Base-by-base conservation (phyloP, 2,797 vertebrate species). In the Sebastes steindachneri region DNA sequence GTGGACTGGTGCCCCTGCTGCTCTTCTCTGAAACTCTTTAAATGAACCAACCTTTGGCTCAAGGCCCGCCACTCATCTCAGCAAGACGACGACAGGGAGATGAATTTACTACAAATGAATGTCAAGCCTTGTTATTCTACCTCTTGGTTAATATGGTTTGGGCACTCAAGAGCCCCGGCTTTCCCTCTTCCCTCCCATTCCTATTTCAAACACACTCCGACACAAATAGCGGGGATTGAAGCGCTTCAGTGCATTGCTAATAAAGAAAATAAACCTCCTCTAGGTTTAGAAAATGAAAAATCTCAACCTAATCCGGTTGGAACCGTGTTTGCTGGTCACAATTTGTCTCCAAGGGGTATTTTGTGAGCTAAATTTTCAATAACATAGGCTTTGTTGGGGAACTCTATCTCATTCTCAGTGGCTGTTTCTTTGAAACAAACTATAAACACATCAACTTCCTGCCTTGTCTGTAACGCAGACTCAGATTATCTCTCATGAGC, bases 51-150 rank as follows among this genome's bases (percentile, higher is more conserved):
- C 89, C 78, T 89, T 86, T 87, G 75, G 86, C 83, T 86, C 80
- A 41, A 67, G 72, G 84, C 85, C 45, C 21, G 9, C 81, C 80
- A 73, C 82, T 88, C 85, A 63, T 84, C 82, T 76, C 78, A 26
- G 73, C 76, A 53, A 87, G 85, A 75, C 12, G 71, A 83, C 26
- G 45, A 80, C 59, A 83, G 66, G 75, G 72, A 79, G 86, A 88
- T 68, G 51, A 84, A 86, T 87, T 80, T 84, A 77, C 86, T 86
- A 88, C 80, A 85, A 89, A 85, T 88, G 58, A 89, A 91, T 86
- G 87, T 92, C 90, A 74, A 83, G 83, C 82, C 88, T 85, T 85
- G 86, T 93, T 89, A 92, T 86, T 86, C 71, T 80, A 82, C 75
- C 72, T 75, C 80, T 85, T 77, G 85, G 79, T 89, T 88, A 69